Conservation (phyloP, 2,797 vertebrate genomes). For the Champsocephalus esox region DNA sequence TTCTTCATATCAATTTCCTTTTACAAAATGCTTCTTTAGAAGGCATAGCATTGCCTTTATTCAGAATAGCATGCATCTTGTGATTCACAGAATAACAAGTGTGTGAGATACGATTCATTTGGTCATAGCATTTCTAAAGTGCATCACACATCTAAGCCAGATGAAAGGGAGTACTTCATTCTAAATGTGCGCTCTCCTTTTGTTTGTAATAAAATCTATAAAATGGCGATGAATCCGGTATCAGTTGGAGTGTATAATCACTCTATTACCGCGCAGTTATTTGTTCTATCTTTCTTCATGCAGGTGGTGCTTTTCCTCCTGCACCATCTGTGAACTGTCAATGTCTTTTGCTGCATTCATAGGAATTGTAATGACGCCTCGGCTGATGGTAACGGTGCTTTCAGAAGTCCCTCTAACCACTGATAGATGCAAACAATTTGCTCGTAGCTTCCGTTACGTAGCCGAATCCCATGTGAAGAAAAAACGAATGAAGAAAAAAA, state of each 20-base stretch:
- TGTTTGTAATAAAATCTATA: slow-evolving; percentile 33
- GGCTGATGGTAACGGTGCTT: slow-evolving; percentile 18
- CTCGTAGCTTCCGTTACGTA: slow-evolving; percentile 47
- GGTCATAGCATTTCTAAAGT: background rate
- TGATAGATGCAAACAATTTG: slow-evolving; percentile 44
- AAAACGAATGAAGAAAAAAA: slow-evolving; percentile 19
- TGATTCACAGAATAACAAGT: slow-evolving; percentile 2
- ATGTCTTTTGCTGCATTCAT: slow-evolving; percentile 43
- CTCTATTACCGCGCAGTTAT: slow-evolving; percentile 29
- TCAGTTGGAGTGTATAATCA: slow-evolving; percentile 28
- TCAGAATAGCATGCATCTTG: background rate
- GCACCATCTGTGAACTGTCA: slow-evolving; percentile 41
- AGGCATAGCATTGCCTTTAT: background rate
- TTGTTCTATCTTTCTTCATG: slow-evolving; percentile 12
- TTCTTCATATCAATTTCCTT: background rate
- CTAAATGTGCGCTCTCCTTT: background rate
- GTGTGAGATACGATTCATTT: slow-evolving; percentile 6
- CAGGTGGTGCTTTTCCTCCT: slow-evolving; percentile 52
- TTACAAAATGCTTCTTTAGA: background rate
- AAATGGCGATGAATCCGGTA: background rate
- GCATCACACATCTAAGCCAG: background rate
- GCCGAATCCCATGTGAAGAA: slow-evolving; percentile 31
- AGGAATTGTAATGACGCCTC: slow-evolving; percentile 46
- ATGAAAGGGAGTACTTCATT: slow-evolving; percentile 12
- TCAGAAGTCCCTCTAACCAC: slow-evolving; percentile 22